Evolutionary conservation across 2,888 invertebrate genomes (phyloP).

Genomic region (Hermaeophaga mercurialis): DNA sequence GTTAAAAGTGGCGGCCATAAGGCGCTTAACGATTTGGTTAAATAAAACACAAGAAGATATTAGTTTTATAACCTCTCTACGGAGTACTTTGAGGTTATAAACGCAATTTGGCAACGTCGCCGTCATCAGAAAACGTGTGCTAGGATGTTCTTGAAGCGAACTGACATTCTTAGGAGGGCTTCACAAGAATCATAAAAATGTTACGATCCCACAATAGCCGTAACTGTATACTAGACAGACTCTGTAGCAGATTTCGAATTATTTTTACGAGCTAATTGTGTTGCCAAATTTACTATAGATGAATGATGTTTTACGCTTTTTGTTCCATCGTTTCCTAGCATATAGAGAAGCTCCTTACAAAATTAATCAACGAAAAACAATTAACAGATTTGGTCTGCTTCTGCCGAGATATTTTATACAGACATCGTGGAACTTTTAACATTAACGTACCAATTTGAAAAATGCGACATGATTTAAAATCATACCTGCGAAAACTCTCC

Average conservation of each 20-base stretch:
- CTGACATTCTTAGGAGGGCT: conserved; percentile 28
- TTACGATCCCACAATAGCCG: conserved; percentile 57
- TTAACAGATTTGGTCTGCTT: no score
- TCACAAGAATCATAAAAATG: conserved; percentile 55
- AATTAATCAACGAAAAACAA: no score
- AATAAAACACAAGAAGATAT: conserved; percentile 9
- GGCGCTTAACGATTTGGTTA: conserved; percentile 7
- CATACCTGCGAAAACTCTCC: no score
- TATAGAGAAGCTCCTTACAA: no score
- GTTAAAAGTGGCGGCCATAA: no score
- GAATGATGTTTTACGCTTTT: conserved; percentile 47
- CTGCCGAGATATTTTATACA: no score
- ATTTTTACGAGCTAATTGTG: conserved; percentile 57
- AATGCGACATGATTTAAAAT: no score
- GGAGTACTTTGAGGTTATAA: conserved; percentile 6
- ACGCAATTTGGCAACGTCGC: conserved; percentile 5
- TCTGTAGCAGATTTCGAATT: conserved; percentile 54
- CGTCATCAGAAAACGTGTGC: neutral
- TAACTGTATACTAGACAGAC: conserved; percentile 56
- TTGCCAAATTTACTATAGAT: conserved; percentile 53
- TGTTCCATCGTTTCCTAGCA: conserved; percentile 42
- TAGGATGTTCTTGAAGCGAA: neutral
- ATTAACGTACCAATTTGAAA: no score
- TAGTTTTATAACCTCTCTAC: conserved; percentile 11
- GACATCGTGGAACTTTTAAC: no score